phyloP scores from a whole-genome alignment of 2,888 invertebrate genomes.

The Laspeyria flexula region DNA sequence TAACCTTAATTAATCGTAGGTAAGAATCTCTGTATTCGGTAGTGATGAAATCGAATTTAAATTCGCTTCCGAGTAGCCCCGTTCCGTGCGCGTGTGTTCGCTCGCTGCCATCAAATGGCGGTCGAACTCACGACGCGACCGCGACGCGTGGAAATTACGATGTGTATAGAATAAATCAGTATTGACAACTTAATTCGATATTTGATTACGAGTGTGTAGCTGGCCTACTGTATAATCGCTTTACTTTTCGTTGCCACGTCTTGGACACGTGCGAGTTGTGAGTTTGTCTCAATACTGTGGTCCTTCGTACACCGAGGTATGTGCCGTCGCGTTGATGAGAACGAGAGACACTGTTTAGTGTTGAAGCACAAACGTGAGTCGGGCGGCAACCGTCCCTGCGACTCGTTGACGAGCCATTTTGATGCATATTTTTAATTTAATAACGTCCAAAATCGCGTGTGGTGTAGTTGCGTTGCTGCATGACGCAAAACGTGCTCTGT shows the following conservation, averaged over 20 bases:
- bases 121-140: constrained; percentile 19
- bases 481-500: too few relatives aligned
- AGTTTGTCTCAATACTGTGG: constrained; percentile 43
- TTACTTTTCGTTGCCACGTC: constrained; percentile 34
- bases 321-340: constrained; percentile 49
- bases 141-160: constrained; percentile 22
- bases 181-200: constrained; percentile 42
- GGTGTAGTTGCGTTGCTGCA: too few relatives aligned
- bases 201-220: constrained; percentile 51
- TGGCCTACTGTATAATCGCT: constrained; percentile 58
- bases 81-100: constrained; percentile 12
- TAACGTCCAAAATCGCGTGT: constrained; percentile 43
- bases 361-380: constrained; percentile 61
- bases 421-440: constrained; percentile 40
- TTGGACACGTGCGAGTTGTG: constrained; percentile 33
- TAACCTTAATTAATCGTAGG: constrained; percentile 21
- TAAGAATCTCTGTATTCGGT: constrained; percentile 35
- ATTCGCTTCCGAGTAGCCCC: constrained; percentile 29
- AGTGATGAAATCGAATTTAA: constrained; percentile 20
- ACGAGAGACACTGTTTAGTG: constrained; percentile 69
- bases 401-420: constrained; percentile 34
- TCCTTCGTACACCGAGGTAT: constrained; percentile 49
- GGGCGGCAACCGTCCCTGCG: constrained; percentile 25
- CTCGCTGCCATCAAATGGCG: constrained; percentile 30
- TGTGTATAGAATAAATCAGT: constrained; percentile 48